phyloP scores from a whole-genome alignment of 2,113 vertebrate genomes.

The Panthera leo region DNA sequence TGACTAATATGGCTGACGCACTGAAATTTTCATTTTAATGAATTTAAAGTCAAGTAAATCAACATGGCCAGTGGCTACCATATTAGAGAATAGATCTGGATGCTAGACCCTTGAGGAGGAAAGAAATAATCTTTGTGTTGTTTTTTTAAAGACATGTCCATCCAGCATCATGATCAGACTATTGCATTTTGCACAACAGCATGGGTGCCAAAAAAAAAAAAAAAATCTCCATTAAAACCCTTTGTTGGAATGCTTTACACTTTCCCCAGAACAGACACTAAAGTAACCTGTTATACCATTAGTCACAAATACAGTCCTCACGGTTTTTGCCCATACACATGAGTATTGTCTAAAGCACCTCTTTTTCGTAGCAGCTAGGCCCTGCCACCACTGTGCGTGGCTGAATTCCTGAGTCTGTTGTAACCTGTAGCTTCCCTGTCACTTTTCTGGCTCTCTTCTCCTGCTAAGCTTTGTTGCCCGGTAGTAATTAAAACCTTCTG shows the following conservation, averaged over 20 bases:
- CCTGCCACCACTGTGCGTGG: slow-evolving; percentile 74
- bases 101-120: background rate
- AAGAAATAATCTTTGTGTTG: background rate
- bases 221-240: too few relatives aligned
- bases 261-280: too few relatives aligned
- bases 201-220: too few relatives aligned
- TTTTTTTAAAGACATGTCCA: too few relatives aligned
- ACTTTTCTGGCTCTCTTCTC: slow-evolving; percentile 91
- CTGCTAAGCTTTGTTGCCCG: slow-evolving; percentile 89
- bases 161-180: too few relatives aligned
- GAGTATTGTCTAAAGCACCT: too few relatives aligned
- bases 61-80: background rate
- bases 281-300: too few relatives aligned
- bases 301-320: too few relatives aligned
- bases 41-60: slow-evolving; percentile 14
- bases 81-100: background rate
- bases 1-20: background rate
- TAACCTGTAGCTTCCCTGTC: slow-evolving; percentile 94
- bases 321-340: too few relatives aligned
- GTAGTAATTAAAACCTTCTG: background rate
- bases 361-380: too few relatives aligned
- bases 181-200: too few relatives aligned
- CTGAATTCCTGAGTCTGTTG: slow-evolving; percentile 91
- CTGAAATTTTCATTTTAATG: background rate
- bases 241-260: too few relatives aligned